These are phyloP conservation scores for Gallinago jamesoni DNA, from an alignment of 2,113 vertebrate genomes.

Conservation along the genomic window DNA sequence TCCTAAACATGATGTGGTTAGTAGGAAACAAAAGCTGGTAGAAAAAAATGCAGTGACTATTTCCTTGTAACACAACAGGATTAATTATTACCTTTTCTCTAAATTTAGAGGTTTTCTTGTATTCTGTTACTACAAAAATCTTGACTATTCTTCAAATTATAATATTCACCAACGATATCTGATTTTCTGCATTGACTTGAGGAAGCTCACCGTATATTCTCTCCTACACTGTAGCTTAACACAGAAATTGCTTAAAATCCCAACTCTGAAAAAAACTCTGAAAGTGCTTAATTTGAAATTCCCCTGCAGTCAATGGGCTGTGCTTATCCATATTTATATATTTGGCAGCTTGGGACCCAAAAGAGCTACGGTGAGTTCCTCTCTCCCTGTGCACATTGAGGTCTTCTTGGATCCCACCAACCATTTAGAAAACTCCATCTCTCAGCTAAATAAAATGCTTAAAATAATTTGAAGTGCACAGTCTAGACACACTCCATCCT, in stretches of 20 bases:
- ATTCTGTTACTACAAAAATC: not conserved
- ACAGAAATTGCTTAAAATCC: slow-evolving; percentile 4
- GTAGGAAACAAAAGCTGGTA: not conserved
- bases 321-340: not conserved
- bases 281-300: not conserved
- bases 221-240: not conserved
- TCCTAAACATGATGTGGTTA: not conserved
- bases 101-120: not conserved
- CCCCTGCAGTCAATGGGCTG: not conserved
- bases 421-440: not conserved
- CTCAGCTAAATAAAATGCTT: not conserved
- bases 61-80: not conserved
- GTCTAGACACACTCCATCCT: not conserved
- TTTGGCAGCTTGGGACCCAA: not conserved
- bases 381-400: not conserved
- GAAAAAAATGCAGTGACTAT: not conserved
- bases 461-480: not conserved
- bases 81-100: not conserved
- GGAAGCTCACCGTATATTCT: not conserved
- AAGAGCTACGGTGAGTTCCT: not conserved
- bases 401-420: not conserved
- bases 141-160: not conserved
- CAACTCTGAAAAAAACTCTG: not conserved
- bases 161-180: not conserved
- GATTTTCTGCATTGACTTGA: not conserved